Evolutionary conservation across 2,797 vertebrate species (phyloP).

Genomic region (Geotrypetes seraphini): DNA sequence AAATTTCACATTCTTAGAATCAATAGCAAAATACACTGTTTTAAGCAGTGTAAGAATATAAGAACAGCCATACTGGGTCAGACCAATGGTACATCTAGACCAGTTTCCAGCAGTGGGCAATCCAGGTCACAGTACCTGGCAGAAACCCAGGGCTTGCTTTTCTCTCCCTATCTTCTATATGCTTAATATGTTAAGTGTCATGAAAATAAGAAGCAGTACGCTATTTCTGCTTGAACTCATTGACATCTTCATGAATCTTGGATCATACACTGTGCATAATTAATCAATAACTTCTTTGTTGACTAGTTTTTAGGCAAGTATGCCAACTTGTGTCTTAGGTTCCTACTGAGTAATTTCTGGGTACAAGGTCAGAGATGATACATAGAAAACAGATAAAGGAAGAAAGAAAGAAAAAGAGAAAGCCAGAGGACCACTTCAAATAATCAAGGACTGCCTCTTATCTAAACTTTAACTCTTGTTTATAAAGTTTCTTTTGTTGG

Average conservation of each 20-base stretch:
- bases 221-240: constrained; percentile 11
- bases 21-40: too few relatives aligned
- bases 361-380: constrained; percentile 32
- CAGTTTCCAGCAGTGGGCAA: too few relatives aligned
- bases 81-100: too few relatives aligned
- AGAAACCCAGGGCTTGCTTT: background rate
- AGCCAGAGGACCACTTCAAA: constrained; percentile 6
- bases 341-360: constrained; percentile 25
- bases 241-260: constrained; percentile 22
- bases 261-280: constrained; percentile 27
- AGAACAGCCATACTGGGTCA: too few relatives aligned
- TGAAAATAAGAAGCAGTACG: constrained; percentile 23
- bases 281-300: constrained; percentile 27
- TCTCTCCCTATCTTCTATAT: constrained; percentile 1
- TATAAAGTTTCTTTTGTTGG: constrained; percentile 8
- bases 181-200: constrained; percentile 8
- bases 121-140: too few relatives aligned
- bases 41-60: too few relatives aligned
- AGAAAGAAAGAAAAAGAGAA: too few relatives aligned
- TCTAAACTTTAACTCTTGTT: constrained; percentile 9
- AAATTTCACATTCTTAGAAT: too few relatives aligned
- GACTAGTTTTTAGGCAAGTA: constrained; percentile 28
- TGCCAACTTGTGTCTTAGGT: constrained; percentile 21
- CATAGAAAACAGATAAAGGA: background rate
- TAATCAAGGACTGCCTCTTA: constrained; percentile 5